Base-by-base conservation (phyloP, 2,888 invertebrate genomes). In the Gandaritis pyraliata region DNA sequence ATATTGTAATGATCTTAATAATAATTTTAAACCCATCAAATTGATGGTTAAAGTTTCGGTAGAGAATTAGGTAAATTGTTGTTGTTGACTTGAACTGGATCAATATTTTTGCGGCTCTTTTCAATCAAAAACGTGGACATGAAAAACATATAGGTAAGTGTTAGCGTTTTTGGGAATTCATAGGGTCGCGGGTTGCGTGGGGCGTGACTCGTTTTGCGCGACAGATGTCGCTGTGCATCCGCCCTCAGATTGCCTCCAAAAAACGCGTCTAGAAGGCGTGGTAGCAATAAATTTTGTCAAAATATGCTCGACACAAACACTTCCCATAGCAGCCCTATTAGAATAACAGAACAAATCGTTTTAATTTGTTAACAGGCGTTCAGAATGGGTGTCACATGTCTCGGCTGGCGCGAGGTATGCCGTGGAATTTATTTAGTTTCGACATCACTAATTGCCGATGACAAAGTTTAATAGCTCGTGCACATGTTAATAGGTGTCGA, bases 281-380 rank as follows among this genome's bases (percentile, higher is more conserved):
- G 91, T 85, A 74, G 85, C 80, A 87, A 93, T 93, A 93, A 93
- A 93, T 93, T 89, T 90, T 83, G 90, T 92, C 92, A 92, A 92
- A 92, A 91, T 92, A 92, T 87, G 83, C 87, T 86, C 78, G 84
- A 87, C 86, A 81, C 82, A 86, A 89, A 88, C 89, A 90, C 88
- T 89, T 90, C 90, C 90, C 88, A 88, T 87, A 83, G 75, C 73
- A 79, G 77, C 87, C 83, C 88, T 85, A 88, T 90, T 91, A 91
- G 88, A 90, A 90, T 90, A 91, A 92, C 90, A 92, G 90, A 87
- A 90, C 89, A 87, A 89, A 91, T 90, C 85, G 88, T 80, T 83
- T 85, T 89, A 90, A 92, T 92, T 92, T 91, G 91, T 91, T 91
- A 91, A 91, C 90, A 88, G 83, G 83, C 90, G 86, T 85, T 77